Conservation (phyloP, 2,888 invertebrate species). For the Serrognathus titanus region DNA sequence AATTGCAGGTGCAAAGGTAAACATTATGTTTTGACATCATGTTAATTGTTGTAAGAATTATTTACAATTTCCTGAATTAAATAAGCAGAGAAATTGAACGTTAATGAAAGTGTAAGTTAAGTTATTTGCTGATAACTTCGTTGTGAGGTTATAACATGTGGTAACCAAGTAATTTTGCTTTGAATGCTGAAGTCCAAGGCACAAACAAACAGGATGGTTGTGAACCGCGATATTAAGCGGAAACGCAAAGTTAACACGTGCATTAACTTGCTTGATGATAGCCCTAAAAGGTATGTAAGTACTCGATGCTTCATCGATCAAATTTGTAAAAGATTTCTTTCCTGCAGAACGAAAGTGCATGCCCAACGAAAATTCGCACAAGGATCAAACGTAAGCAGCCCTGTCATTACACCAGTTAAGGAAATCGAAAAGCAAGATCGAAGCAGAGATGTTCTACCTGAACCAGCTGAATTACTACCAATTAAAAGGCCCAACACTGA, state of each 20-base stretch:
- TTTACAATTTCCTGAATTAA: neutral
- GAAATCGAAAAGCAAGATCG: slow-evolving; percentile 56
- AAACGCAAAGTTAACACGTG: slow-evolving; percentile 43
- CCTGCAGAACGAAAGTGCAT: slow-evolving; percentile 70
- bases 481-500: slow-evolving; percentile 75
- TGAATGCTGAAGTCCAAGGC: neutral
- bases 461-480: slow-evolving; percentile 59
- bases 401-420: slow-evolving; percentile 58
- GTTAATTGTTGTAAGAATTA: neutral
- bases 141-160: slow-evolving; percentile 2
- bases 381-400: slow-evolving; percentile 62
- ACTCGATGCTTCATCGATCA: neutral
- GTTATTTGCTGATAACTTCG: neutral
- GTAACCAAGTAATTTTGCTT: neutral
- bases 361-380: slow-evolving; percentile 88
- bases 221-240: slow-evolving; percentile 45
- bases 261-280: slow-evolving; percentile 40
- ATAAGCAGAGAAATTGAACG: too few relatives aligned
- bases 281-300: slow-evolving; percentile 49
- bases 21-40: neutral
- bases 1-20: neutral
- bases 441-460: slow-evolving; percentile 46
- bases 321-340: slow-evolving; percentile 1
- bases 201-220: slow-evolving; percentile 34
- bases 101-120: too few relatives aligned